Base-by-base conservation (phyloP, 2,797 vertebrate genomes). In the Loriculus beryllinus region DNA sequence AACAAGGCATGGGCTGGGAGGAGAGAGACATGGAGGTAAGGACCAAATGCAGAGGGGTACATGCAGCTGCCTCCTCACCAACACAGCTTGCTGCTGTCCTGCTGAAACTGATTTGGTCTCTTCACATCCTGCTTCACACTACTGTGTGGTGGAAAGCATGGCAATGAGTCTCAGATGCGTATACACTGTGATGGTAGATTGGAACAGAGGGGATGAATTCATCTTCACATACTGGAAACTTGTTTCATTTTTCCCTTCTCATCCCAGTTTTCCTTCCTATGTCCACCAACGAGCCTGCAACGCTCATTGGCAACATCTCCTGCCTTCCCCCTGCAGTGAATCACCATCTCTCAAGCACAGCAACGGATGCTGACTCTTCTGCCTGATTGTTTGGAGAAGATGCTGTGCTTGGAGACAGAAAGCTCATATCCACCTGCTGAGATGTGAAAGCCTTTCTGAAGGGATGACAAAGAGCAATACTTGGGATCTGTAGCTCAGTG, bases 31-130 rank as follows among this genome's bases (percentile, higher is more conserved):
- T 28, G 33, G 35, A 83, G 13, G 11, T 49, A 29, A 88, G 26
- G 57, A 69, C 13, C 25, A 72, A 82, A 69, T 51, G 9, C 14
- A 54, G 18, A 52, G 5, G 12, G 57, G 40, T 45, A 33, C 7
- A 10, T 23, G 42, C 7, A 65, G 45, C 28, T 88, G 52, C 29
- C 37, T 78, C 21, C 40, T 77, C 20, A 40, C 51, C 35, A 49
- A 3, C 18, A 26, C 37, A 10, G 19, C 28, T 56, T 3, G 0
- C 28, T 1, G 1, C 28, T 40, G 40, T 14, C 29, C 28, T 90
- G 40, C 19, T 64, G 63, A 75, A 84, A 57, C 17, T 26, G 8
- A 37, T 67, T 65, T 37, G 39, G 14, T 12, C 15, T 59, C 33
- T 47, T 71, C 0, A 0, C 25, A 25, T 75, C 76, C 67, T 54